A percentile compares a stretch with the other conserved stretches of the same genome.
These are phyloP conservation scores for Falco columbarius DNA, from an alignment of 2,797 vertebrate genomes.

Conservation along the genomic window DNA sequence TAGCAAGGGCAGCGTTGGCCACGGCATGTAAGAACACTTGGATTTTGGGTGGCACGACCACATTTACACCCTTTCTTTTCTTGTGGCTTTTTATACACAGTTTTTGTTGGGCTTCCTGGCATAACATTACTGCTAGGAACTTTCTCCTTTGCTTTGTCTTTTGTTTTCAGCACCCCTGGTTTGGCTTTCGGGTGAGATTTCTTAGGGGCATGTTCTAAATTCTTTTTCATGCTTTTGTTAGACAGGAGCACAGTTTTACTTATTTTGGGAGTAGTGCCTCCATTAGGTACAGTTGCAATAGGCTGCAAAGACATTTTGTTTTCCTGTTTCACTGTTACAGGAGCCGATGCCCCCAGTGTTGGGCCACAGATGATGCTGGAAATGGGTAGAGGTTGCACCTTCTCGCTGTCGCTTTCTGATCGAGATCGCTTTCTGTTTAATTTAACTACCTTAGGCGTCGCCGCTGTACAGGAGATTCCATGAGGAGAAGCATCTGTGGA, in stretches of 20 bases:
- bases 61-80: constrained; percentile 99
- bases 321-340: constrained; percentile 87
- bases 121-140: constrained; percentile 87
- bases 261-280: constrained; percentile 90
- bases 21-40: constrained; percentile 98
- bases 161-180: constrained; percentile 91
- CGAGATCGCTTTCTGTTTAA: constrained; percentile 93
- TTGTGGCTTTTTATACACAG: constrained; percentile 96
- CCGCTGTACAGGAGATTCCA: constrained; percentile 84
- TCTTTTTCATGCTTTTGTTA: constrained; percentile 93
- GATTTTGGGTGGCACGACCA: constrained; percentile 98
- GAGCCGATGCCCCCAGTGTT: constrained; percentile 82
- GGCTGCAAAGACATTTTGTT: constrained; percentile 85
- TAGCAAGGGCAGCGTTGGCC: constrained; percentile 99
- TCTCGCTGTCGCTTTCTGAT: constrained; percentile 97
- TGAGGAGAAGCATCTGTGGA: constrained; percentile 82
- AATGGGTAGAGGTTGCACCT: constrained; percentile 93
- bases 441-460: constrained; percentile 84
- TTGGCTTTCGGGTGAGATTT: constrained; percentile 94
- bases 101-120: constrained; percentile 95
- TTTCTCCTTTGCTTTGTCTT: constrained; percentile 91
- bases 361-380: constrained; percentile 90
- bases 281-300: constrained; percentile 90
- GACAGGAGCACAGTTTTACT: constrained; percentile 91
- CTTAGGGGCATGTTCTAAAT: constrained; percentile 91